phyloP scores from a whole-genome alignment of 2,888 invertebrate genomes.

The Tenthredo amoena region DNA sequence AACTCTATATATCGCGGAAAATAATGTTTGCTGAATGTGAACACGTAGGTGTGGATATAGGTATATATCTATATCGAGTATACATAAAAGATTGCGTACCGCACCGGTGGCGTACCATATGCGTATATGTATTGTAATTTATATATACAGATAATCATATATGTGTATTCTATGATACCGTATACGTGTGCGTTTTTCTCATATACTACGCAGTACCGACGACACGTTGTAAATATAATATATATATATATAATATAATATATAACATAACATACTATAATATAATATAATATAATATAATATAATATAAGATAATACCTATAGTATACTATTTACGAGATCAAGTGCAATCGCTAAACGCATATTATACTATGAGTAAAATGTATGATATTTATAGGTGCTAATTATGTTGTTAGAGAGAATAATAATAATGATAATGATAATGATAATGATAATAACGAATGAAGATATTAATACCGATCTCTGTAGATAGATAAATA shows the following conservation, averaged over 20 bases:
- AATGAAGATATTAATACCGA: conserved; percentile 27
- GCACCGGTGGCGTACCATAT: neutral
- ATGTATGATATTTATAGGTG: conserved; percentile 50
- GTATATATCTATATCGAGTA: neutral
- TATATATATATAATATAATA: neutral
- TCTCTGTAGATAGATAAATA: conserved; percentile 45
- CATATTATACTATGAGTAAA: conserved; percentile 32
- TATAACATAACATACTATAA: neutral
- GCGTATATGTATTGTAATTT: neutral
- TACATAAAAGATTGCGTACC: neutral
- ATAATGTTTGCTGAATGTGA: neutral
- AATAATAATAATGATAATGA: neutral
- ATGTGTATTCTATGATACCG: conserved; percentile 2
- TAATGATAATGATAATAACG: neutral
- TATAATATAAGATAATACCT: neutral
- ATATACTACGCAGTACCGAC: neutral
- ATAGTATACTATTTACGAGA: conserved; percentile 3
- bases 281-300: neutral
- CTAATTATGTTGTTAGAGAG: conserved; percentile 34
- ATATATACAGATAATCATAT: neutral
- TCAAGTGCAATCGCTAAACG: conserved; percentile 47
- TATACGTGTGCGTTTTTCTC: neutral
- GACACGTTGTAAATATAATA: conserved; percentile 22
- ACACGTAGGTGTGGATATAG: neutral
- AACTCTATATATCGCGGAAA: neutral